phyloP scores from a whole-genome alignment of 2,797 vertebrate species.

The Tapera naevia region DNA sequence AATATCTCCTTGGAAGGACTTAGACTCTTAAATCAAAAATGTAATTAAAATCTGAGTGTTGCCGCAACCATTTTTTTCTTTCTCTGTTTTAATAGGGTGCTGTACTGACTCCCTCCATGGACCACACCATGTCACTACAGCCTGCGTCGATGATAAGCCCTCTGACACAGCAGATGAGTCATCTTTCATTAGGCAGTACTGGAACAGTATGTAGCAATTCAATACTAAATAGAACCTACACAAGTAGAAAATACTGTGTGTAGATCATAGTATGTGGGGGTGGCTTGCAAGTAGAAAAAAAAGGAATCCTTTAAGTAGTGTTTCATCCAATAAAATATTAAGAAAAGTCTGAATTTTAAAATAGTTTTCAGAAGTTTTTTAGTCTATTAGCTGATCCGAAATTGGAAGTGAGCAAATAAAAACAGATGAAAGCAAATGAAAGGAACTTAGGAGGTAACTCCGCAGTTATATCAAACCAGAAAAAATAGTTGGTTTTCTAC shows the following conservation, averaged over 20 bases:
- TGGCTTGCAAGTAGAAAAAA: neutral
- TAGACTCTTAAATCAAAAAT: neutral
- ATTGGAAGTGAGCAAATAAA: neutral
- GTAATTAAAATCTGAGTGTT: neutral
- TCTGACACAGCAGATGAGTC: constrained; percentile 96
- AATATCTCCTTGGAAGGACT: neutral
- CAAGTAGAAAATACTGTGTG: neutral
- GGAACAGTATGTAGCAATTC: constrained; percentile 88
- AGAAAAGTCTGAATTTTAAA: neutral
- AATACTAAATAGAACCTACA: constrained; percentile 14
- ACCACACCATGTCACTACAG: constrained; percentile 97
- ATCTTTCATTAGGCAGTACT: constrained; percentile 91
- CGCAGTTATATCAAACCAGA: neutral
- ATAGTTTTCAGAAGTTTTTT: neutral
- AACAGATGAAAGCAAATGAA: neutral
- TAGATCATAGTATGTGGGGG: neutral
- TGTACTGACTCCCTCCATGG: constrained; percentile 97
- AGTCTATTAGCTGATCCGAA: neutral
- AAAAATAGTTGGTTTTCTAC: neutral
- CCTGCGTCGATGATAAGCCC: constrained; percentile 92
- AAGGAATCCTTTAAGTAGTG: neutral
- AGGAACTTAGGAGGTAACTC: neutral
- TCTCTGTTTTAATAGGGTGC: constrained; percentile 83
- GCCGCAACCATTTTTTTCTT: neutral
- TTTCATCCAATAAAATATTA: neutral